Conservation (phyloP, 2,113 vertebrate genomes). For the Cololabis saira region DNA sequence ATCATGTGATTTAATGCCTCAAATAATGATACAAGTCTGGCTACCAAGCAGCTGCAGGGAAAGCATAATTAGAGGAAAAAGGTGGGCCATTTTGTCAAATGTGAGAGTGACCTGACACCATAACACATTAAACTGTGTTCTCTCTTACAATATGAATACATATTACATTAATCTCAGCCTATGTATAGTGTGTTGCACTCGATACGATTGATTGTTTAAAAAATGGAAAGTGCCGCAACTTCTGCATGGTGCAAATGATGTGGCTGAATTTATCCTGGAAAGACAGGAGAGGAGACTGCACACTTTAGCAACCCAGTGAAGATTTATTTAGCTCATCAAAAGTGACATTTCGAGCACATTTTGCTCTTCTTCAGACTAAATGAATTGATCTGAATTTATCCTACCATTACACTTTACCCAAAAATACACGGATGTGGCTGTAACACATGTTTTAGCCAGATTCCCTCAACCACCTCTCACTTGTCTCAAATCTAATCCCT, state of each 20-base stretch:
- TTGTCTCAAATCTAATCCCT: constrained; percentile 56
- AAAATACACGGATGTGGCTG: constrained; percentile 6
- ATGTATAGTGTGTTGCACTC: constrained; percentile 14
- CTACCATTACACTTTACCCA: constrained; percentile 7
- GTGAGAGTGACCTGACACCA: neutral
- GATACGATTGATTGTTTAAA: constrained; percentile 25
- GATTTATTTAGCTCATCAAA: too few species aligned
- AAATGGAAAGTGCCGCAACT: constrained; percentile 9
- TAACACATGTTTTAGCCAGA: constrained; percentile 23
- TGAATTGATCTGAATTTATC: constrained; percentile 18
- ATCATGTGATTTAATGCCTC: constrained; percentile 7
- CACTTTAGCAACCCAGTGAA: too few species aligned
- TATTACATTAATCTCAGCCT: constrained; percentile 3
- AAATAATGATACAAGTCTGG: constrained; percentile 13
- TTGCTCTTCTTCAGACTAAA: too few species aligned
- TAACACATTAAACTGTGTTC: neutral
- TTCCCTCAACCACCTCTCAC: constrained; percentile 32
- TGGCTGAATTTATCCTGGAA: constrained; percentile 9
- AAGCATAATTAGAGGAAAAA: neutral
- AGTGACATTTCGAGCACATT: too few species aligned
- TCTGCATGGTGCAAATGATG: constrained; percentile 9
- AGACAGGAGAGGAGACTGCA: too few species aligned
- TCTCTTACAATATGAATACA: neutral
- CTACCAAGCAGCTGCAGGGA: neutral
- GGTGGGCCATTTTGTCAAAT: neutral